Conservation (phyloP, 2,113 vertebrate species). For the Cyanocitta stelleri region DNA sequence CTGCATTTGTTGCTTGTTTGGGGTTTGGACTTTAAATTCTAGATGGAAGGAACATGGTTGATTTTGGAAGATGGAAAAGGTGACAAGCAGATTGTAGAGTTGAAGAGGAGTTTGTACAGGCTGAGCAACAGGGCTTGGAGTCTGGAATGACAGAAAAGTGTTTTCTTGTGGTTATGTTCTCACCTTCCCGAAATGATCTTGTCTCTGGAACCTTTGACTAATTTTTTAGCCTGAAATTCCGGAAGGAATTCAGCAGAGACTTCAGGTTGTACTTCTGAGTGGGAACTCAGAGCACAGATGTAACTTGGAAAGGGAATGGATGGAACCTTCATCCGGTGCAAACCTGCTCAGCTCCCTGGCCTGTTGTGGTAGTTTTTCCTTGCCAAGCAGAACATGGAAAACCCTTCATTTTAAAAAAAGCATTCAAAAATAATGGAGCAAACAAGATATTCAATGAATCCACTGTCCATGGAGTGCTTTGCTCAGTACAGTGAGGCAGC, state of each 20-base stretch:
- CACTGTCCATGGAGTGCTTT: neutral
- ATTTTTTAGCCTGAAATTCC: neutral
- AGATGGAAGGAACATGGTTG: neutral
- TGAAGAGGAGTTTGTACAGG: neutral
- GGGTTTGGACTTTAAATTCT: neutral
- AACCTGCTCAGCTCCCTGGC: neutral
- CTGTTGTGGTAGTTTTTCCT: neutral
- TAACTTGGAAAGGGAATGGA: neutral
- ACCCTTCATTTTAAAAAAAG: neutral
- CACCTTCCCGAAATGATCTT: neutral
- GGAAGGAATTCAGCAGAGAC: neutral
- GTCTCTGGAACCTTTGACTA: neutral
- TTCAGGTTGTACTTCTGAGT: neutral
- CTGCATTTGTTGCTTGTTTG: neutral
- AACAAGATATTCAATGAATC: neutral
- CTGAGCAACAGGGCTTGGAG: neutral
- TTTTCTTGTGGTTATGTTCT: neutral
- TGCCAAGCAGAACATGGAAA: neutral
- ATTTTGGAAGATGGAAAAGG: neutral
- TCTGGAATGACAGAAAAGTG: neutral
- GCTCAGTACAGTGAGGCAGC: accelerated
- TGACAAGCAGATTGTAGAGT: neutral
- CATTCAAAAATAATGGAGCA: neutral
- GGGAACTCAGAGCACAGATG: neutral
- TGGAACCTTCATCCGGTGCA: neutral